phyloP scores from a whole-genome alignment of 2,113 vertebrate species.

The Caracal caracal region DNA sequence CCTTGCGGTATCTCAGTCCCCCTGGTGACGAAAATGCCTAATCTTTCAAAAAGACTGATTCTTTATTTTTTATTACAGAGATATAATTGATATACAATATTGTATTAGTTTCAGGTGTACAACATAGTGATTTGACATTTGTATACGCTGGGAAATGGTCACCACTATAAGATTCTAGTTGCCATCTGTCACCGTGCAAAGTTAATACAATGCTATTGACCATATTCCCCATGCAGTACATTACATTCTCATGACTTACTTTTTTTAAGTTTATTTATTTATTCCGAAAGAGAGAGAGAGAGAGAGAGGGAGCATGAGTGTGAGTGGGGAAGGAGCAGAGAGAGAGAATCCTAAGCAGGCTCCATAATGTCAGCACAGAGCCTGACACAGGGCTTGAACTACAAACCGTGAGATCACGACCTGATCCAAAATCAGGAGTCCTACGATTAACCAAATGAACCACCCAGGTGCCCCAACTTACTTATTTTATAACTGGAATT shows the following conservation, averaged over 20 bases:
- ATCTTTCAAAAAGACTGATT: slow-evolving; percentile 28
- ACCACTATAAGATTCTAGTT: neutral
- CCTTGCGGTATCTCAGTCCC: neutral
- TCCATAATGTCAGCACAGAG: too few relatives aligned
- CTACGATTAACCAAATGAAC: too few relatives aligned
- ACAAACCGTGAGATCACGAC: too few relatives aligned
- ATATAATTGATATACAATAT: neutral
- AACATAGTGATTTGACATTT: neutral
- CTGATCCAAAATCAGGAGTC: too few relatives aligned
- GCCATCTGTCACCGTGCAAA: neutral
- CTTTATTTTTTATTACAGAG: neutral
- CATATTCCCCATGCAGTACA: neutral
- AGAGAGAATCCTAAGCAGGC: too few relatives aligned
- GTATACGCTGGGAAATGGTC: neutral
- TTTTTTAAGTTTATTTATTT: neutral
- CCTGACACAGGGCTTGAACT: too few relatives aligned
- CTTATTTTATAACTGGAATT: too few relatives aligned
- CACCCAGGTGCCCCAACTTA: too few relatives aligned
- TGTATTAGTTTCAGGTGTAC: neutral
- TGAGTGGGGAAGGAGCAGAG: too few relatives aligned
- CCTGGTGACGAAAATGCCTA: slow-evolving; percentile 11
- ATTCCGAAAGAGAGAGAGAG: too few relatives aligned
- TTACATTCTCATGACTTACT: neutral
- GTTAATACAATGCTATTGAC: neutral
- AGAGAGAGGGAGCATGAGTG: too few relatives aligned